Evolutionary conservation across 1,140 invertebrate genomes (phyloP), one percentile per base, ranked within the genome.

Genomic region (Scaptomyza montana): DNA sequence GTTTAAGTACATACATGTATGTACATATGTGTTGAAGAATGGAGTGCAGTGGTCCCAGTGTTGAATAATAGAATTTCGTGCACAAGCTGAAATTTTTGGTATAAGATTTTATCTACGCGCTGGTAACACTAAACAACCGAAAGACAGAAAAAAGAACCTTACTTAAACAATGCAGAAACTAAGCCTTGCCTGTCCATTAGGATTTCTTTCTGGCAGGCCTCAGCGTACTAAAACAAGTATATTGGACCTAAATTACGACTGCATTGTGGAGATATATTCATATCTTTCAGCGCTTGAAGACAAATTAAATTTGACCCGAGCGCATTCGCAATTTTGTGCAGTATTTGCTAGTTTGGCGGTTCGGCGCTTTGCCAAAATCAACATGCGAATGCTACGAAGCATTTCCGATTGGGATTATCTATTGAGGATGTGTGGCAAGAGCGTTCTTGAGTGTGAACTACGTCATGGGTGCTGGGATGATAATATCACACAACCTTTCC

Each of bases 201-300:
- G 60, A 13, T 87, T 86, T n/a, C 62, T 81, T 6, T 59, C n/a
- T 1, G 67, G 55, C 25, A 78, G 70, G n/a, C 50, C 41, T 41
- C 60, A 80, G 45, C 60, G n/a, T 5, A 39, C 8, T 5, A 47
- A 63, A 47, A 63, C 36, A 5, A 54, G 33, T 51, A 57, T 89
- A 19, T 78, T 89, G 6, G 66, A 89, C 19, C 50, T 89, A 5
- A 89, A 89, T n/a, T 85, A 89, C 56, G 79, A 90, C 19, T 85
- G 80, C 39, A 71, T 64, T 49, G 33, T 53, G 46, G 53, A 81
- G 36, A 79, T 90, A 72, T 78, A 78, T 60, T 72, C 77, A 8
- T 70, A 82, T 43, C 12, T 87, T 5, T 70, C 5, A 39, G 50
- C 41, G 3, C 67, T 87, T 6, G 79, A 82, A 9, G 82, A 87